A percentile compares a stretch with the other conserved stretches of the same genome.
Evolutionary conservation across 1,140 invertebrate genomes (phyloP).

Genomic region (Pararge aegeria): DNA sequence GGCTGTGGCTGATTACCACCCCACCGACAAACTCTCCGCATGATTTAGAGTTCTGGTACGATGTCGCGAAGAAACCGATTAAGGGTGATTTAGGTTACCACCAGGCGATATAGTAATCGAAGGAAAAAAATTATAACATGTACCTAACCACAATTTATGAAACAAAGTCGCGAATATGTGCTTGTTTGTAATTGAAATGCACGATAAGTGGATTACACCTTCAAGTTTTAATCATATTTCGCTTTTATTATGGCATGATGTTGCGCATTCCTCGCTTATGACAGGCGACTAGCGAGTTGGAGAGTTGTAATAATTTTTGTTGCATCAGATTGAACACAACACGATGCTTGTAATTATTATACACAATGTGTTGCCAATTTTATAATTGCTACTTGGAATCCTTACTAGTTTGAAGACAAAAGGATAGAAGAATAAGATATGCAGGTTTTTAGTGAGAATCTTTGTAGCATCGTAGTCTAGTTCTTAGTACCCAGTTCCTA

Average conservation of each 20-base stretch:
- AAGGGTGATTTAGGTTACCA: no score
- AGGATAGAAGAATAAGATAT: neutral
- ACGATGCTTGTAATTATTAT: constrained; percentile 4
- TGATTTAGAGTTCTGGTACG: no score
- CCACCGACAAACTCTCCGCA: no score
- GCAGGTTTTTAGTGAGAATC: neutral
- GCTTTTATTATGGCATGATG: constrained; percentile 3
- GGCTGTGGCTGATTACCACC: no score
- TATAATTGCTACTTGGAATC: neutral
- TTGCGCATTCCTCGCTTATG: constrained; percentile 15
- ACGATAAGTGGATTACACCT: constrained; percentile 1
- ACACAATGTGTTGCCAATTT: neutral
- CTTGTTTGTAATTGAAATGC: neutral
- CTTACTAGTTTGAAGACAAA: neutral
- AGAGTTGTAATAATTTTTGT: constrained; percentile 13
- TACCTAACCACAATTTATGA: neutral
- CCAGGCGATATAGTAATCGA: no score
- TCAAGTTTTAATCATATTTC: constrained; percentile 6
- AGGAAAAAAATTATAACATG: no score
- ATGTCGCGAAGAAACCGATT: no score
- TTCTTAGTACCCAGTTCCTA: no score
- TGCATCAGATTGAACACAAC: neutral
- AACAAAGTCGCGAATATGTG: neutral
- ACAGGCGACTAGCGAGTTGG: constrained; percentile 7
- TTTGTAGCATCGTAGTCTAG: no score